A percentile compares a stretch with the other conserved stretches of the same genome.
Conservation (phyloP, 2,113 vertebrate genomes). For the Numenius arquata region DNA sequence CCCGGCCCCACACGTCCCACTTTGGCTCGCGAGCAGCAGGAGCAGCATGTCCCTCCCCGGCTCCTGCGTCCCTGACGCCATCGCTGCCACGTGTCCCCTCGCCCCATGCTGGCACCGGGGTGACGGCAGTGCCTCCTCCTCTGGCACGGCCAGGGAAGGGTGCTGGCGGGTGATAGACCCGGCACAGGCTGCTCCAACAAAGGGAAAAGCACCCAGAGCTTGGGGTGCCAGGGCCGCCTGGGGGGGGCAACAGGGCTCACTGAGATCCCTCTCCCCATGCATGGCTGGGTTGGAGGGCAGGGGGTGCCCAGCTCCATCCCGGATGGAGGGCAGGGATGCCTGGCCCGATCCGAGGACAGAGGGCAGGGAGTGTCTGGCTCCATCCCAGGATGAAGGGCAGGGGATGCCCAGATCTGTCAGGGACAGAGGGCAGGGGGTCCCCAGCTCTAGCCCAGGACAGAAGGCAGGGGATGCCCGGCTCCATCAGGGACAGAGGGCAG, state of each 20-base stretch:
- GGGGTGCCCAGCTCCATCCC: neutral
- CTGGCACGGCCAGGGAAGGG: neutral
- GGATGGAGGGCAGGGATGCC: too few species aligned
- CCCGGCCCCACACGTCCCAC: fast-evolving
- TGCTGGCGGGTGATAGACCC: neutral
- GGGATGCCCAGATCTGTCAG: too few species aligned
- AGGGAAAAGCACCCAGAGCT: neutral
- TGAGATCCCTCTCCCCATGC: fast-evolving
- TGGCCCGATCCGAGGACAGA: too few species aligned
- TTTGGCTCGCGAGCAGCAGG: neutral
- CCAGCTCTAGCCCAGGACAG: too few species aligned
- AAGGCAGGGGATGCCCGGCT: too few species aligned
- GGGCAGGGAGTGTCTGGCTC: too few species aligned
- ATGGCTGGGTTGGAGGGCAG: neutral
- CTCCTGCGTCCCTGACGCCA: neutral
- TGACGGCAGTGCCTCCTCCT: too few species aligned
- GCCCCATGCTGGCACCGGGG: neutral
- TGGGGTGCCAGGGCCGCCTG: neutral
- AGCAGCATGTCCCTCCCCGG: neutral
- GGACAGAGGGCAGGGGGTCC: too few species aligned
- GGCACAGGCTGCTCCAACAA: too few species aligned
- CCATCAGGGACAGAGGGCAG: too few species aligned
- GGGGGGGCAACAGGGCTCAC: neutral
- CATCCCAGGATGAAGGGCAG: too few species aligned
- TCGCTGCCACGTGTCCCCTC: neutral